These are phyloP conservation scores for Montipora capitata DNA, from an alignment of 92 coral and sea anemone genomes.

Conservation along the genomic window DNA sequence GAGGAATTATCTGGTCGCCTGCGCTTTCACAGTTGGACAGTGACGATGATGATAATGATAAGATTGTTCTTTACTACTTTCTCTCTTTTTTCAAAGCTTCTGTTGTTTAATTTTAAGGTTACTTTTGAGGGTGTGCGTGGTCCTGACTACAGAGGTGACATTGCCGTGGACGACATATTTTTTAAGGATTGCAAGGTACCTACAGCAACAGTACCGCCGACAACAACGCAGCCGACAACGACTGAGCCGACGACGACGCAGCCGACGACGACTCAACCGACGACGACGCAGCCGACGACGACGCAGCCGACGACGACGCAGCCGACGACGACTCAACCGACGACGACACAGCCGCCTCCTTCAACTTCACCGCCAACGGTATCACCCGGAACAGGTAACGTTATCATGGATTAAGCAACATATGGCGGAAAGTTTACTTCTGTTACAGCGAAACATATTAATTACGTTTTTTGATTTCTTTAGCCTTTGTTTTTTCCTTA, in stretches of 20 bases:
- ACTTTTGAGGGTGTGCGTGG: constrained; percentile 74
- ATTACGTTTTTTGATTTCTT: no score
- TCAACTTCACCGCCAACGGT: constrained; percentile 12
- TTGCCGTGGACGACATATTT: constrained; percentile 74
- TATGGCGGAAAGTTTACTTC: no score
- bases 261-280: not conserved
- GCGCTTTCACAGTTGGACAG: no score
- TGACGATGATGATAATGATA: no score
- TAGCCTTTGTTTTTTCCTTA: no score
- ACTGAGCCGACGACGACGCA: not conserved
- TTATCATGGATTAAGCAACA: no score
- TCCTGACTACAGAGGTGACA: constrained; percentile 56
- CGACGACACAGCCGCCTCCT: constrained; percentile 1
- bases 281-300: not conserved
- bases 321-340: constrained; percentile 12
- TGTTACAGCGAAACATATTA: no score
- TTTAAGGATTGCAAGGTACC: constrained; percentile 49
- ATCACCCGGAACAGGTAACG: constrained; percentile 16
- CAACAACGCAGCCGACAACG: constrained; percentile 34
- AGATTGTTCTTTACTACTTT: no score
- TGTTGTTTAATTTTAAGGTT: constrained; percentile 28
- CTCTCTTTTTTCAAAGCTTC: not conserved
- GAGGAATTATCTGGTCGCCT: no score
- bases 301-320: constrained; percentile 8
- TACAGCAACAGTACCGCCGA: constrained; percentile 10